Evolutionary conservation across 2,113 vertebrate species (phyloP).

Genomic region (Vimba vimba): DNA sequence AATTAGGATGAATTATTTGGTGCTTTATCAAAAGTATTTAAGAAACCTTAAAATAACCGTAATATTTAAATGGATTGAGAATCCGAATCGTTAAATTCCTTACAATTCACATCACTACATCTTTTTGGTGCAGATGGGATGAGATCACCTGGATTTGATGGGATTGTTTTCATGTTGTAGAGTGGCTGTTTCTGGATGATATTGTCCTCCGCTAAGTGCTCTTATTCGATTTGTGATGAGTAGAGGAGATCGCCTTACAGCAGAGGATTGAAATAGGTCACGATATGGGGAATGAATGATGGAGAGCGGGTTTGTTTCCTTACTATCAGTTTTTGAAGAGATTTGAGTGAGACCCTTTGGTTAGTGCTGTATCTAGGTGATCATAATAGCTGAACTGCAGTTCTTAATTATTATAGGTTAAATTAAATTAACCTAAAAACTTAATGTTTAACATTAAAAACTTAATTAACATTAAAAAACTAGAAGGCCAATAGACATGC

Average conservation of each 20-base stretch:
- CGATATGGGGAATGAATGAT: neutral
- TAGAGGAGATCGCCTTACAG: slow-evolving; percentile 16
- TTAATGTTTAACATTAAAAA: neutral
- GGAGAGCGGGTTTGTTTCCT: neutral
- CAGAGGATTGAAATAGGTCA: slow-evolving; percentile 43
- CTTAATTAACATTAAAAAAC: neutral
- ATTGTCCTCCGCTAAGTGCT: neutral
- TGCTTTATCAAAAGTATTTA: neutral
- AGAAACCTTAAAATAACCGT: neutral
- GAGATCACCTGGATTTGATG: neutral
- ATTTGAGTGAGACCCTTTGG: neutral
- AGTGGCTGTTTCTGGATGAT: slow-evolving; percentile 13
- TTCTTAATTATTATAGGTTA: neutral
- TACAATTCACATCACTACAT: neutral
- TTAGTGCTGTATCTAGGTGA: neutral
- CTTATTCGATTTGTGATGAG: neutral
- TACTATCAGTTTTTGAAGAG: neutral
- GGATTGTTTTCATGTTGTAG: slow-evolving; percentile 14
- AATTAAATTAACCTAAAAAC: neutral
- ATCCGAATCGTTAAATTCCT: neutral
- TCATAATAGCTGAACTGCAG: neutral
- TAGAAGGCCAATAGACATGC: neutral
- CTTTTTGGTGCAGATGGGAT: neutral
- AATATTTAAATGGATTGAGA: neutral
- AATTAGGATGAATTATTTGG: neutral